phyloP scores from a whole-genome alignment of 2,797 vertebrate species.

The Myotis findleyi region DNA sequence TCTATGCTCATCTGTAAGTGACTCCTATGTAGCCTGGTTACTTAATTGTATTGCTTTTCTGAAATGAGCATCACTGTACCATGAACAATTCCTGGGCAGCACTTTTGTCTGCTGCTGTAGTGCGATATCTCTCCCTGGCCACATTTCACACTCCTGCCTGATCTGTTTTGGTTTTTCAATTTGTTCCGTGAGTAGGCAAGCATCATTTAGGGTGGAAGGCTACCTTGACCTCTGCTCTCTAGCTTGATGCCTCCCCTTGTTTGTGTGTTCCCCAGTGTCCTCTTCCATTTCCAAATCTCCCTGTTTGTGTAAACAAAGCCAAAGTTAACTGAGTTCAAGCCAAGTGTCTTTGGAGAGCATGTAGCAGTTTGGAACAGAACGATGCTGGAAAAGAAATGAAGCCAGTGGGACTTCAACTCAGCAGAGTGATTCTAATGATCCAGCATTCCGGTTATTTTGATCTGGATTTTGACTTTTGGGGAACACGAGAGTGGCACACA shows the following conservation, averaged over 20 bases:
- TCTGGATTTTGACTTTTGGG: slow-evolving; percentile 17
- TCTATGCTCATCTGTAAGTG: not conserved
- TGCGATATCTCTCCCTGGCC: slow-evolving; percentile 50
- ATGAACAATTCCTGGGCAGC: slow-evolving; percentile 39
- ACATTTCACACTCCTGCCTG: not conserved
- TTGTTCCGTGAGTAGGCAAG: slow-evolving; percentile 45
- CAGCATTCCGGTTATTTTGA: slow-evolving; percentile 15
- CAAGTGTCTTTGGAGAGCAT: not conserved
- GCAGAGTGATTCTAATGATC: slow-evolving; percentile 37
- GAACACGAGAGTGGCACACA: not conserved
- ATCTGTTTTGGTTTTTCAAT: slow-evolving; percentile 27
- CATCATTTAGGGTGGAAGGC: not conserved
- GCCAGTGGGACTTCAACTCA: slow-evolving; percentile 39
- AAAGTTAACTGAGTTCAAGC: slow-evolving; percentile 26
- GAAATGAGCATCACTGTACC: slow-evolving; percentile 55
- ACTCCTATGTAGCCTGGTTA: slow-evolving; percentile 30
- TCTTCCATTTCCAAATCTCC: slow-evolving; percentile 4
- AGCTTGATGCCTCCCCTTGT: not conserved
- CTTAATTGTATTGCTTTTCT: slow-evolving; percentile 47
- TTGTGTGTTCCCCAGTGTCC: not conserved
- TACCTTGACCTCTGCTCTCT: not conserved
- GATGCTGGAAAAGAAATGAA: slow-evolving; percentile 52
- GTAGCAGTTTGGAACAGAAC: slow-evolving; percentile 32
- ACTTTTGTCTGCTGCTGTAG: not conserved
- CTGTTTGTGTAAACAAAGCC: slow-evolving; percentile 41